These are phyloP conservation scores for Cotesia congregata DNA, from an alignment of 2,888 invertebrate genomes.

Conservation along the genomic window DNA sequence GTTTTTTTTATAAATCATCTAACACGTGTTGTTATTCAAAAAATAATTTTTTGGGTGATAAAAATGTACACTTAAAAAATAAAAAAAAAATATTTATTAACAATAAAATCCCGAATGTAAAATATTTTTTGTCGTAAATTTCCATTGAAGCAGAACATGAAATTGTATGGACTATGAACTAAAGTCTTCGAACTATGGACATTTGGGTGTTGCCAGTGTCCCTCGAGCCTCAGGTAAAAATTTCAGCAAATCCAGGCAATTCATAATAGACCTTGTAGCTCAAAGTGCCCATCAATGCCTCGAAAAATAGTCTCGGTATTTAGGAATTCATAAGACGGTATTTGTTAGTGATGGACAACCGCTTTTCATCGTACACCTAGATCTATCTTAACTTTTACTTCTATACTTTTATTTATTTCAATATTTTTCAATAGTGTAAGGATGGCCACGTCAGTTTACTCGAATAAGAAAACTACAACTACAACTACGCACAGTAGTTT, in stretches of 20 bases:
- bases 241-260: conserved; percentile 5
- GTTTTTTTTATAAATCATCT: no score
- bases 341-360: background rate
- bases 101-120: background rate
- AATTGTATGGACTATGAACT: background rate
- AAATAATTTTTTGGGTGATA: background rate
- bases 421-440: background rate
- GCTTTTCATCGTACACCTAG: background rate
- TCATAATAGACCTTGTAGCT: background rate
- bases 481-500: background rate
- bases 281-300: background rate
- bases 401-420: background rate
- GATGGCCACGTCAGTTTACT: background rate
- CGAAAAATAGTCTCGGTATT: background rate
- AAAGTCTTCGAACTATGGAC: no score
- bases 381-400: background rate
- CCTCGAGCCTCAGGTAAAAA: conserved; percentile 13
- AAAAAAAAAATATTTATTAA: background rate
- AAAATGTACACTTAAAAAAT: background rate
- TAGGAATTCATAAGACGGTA: background rate
- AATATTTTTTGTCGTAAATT: background rate
- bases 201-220: background rate
- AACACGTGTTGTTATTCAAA: background rate
- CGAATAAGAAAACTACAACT: background rate
- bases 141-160: background rate